A percentile compares a stretch with the other conserved stretches of the same genome.
phyloP scores from a whole-genome alignment of 2,113 vertebrate species.

The Prinia subflava region DNA sequence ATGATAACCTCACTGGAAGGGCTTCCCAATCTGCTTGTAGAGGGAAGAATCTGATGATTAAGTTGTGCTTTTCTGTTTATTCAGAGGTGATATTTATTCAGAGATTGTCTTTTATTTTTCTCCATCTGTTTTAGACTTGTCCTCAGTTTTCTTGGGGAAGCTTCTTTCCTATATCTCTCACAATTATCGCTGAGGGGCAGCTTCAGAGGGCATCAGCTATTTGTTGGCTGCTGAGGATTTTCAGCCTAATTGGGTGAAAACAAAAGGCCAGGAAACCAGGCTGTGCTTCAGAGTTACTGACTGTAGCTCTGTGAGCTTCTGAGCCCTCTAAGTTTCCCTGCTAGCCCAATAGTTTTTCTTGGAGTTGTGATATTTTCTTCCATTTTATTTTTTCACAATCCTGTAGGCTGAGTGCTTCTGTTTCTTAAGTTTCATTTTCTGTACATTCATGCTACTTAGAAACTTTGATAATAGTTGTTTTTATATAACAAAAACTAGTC shows the following conservation, averaged over 20 bases:
- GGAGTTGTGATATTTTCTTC: neutral
- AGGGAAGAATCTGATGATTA: neutral
- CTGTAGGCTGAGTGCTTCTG: neutral
- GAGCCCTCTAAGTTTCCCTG: neutral
- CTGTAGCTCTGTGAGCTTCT: neutral
- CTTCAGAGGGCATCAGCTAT: neutral
- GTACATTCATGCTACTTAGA: neutral
- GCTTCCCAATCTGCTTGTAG: neutral
- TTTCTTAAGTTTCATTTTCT: neutral
- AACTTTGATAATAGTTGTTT: neutral
- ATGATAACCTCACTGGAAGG: neutral
- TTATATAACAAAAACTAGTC: neutral
- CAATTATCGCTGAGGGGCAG: neutral
- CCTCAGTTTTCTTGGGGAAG: neutral
- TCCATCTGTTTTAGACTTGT: neutral
- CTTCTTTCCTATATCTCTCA: neutral
- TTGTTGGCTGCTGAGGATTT: neutral
- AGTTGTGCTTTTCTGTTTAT: neutral
- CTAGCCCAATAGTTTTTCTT: neutral
- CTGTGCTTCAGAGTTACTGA: neutral
- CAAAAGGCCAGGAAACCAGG: neutral
- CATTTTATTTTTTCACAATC: neutral
- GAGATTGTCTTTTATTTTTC: neutral
- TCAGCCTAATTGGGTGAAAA: neutral
- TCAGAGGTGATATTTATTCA: neutral